phyloP scores from a whole-genome alignment of 1,140 invertebrate genomes.

The Drosophila ohnishii region DNA sequence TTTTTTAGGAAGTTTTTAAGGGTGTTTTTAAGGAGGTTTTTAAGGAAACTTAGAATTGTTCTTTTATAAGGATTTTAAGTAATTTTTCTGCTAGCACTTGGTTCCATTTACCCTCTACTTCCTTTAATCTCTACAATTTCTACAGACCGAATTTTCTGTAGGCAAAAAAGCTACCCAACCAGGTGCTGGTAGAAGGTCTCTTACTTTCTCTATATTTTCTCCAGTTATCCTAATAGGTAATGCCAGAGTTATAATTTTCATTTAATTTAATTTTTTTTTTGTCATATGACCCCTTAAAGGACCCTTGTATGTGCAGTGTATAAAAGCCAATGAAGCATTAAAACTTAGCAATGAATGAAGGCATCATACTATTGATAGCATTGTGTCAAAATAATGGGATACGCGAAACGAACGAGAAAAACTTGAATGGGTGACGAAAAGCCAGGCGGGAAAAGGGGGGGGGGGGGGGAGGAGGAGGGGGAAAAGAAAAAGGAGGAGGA shows the following conservation, averaged over 20 bases:
- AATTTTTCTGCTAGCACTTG: too few relatives aligned
- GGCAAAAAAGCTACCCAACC: too few relatives aligned
- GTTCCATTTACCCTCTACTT: too few relatives aligned
- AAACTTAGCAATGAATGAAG: neutral
- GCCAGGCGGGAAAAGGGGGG: conserved; percentile 20
- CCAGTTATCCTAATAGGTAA: neutral
- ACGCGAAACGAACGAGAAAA: conserved; percentile 23
- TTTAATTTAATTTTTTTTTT: neutral
- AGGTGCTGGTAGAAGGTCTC: too few relatives aligned
- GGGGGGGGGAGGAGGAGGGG: neutral
- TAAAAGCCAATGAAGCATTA: neutral
- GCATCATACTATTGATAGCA: conserved; percentile 6
- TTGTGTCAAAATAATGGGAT: conserved; percentile 5
- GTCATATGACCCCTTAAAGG: neutral
- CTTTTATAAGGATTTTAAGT: too few relatives aligned
- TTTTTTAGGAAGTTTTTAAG: neutral
- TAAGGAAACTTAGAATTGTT: too few relatives aligned
- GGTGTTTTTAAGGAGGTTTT: too few relatives aligned
- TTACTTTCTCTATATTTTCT: too few relatives aligned
- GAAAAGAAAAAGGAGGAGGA: too few relatives aligned
- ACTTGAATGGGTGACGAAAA: conserved; percentile 58
- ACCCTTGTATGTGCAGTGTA: neutral
- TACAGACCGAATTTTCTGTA: neutral
- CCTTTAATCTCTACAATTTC: too few relatives aligned
- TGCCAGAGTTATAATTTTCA: neutral